Base-by-base conservation (phyloP, 2,113 vertebrate species). In the Thomomys bottae region DNA sequence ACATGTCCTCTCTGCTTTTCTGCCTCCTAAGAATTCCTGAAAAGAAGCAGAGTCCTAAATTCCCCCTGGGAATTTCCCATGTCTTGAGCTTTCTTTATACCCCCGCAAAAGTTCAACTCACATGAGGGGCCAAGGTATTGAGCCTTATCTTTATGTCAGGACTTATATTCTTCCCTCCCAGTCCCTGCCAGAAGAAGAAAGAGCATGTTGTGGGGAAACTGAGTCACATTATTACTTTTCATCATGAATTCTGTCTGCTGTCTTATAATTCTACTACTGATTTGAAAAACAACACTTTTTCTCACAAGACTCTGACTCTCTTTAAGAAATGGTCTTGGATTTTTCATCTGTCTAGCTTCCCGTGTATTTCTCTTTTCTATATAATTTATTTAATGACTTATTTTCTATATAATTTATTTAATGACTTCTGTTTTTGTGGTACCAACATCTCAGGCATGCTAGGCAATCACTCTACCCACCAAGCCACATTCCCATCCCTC, bases 261-360 rank as follows among this genome's bases (percentile, higher is more conserved):
- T 80, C 14, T 34, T 64, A 73, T 68, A 54, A 42, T 40, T 95
- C 85, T 90, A 70, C 34, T 86, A 81, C 42, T 45, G 63, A 83
- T 78, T 54, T 23, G n/a, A n/a, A 76, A 17, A 72, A n/a, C n/a
- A n/a, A n/a, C n/a, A n/a, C n/a, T 79, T 70, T 75, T 49, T 86
- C 49, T 70, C 28, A 79, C 20, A 75, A 86, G 30, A 88, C 45
- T 68, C 8, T 15, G 24, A n/a, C 38, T 77, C 45, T 85, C 45
- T 73, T 54, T 78, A 83, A 94, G 90, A 78, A 90, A 68, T 57
- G 17, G 42, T 5, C 6, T 64, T 67, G 10, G 18, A 24, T 10
- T 82, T 82, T 81, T 18, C 73, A 32, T 88, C 61, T 38, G 2
- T 67, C 72, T 23, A 4, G 70, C 61, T 28, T 85, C 5, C 34